Percentiles rank a stretch among this genome's conserved stretches.
Conservation (phyloP, 1,140 invertebrate genomes). For the Drosophila grimshawi region DNA sequence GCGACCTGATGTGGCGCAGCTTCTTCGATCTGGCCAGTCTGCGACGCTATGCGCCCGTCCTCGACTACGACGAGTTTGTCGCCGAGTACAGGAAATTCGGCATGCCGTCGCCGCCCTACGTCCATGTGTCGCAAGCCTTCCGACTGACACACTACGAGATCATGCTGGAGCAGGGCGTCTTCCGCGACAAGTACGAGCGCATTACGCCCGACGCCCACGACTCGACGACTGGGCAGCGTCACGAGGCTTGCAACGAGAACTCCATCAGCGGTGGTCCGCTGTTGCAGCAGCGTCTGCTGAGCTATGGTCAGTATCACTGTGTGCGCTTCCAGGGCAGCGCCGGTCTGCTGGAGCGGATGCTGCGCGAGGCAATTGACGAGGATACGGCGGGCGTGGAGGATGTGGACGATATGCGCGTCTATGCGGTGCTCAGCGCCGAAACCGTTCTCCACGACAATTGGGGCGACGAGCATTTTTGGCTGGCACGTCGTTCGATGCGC, state of each 20-base stretch:
- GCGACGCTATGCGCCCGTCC: slow-evolving; percentile 91
- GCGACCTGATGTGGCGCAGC: slow-evolving; percentile 87
- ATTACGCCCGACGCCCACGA: slow-evolving; percentile 85
- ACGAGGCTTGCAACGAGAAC: slow-evolving; percentile 53
- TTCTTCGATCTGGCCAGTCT: slow-evolving; percentile 96
- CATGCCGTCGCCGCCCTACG: slow-evolving; percentile 48
- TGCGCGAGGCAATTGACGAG: slow-evolving; percentile 61
- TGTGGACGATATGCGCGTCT: slow-evolving; percentile 69
- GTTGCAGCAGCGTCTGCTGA: slow-evolving; percentile 62
- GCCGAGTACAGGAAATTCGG: slow-evolving; percentile 76
- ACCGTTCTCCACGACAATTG: slow-evolving; percentile 94
- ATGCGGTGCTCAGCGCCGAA: slow-evolving; percentile 95
- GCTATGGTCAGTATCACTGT: slow-evolving; percentile 88
- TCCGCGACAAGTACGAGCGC: slow-evolving; percentile 92
- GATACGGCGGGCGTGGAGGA: slow-evolving; percentile 55
- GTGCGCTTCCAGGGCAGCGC: slow-evolving; percentile 93
- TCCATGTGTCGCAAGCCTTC: slow-evolving; percentile 89
- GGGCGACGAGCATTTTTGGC: slow-evolving; percentile 93
- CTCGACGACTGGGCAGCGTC: background rate
- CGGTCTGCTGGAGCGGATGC: slow-evolving; percentile 87
- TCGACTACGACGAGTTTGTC: slow-evolving; percentile 95
- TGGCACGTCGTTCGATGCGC: slow-evolving; percentile 94
- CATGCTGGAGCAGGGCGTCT: slow-evolving; percentile 92
- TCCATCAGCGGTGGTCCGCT: slow-evolving; percentile 58
- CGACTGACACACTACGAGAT: slow-evolving; percentile 94